A percentile compares a stretch with the other conserved stretches of the same genome.
phyloP scores from a whole-genome alignment of 1,140 invertebrate species.

The Hypsibius dujardini region DNA sequence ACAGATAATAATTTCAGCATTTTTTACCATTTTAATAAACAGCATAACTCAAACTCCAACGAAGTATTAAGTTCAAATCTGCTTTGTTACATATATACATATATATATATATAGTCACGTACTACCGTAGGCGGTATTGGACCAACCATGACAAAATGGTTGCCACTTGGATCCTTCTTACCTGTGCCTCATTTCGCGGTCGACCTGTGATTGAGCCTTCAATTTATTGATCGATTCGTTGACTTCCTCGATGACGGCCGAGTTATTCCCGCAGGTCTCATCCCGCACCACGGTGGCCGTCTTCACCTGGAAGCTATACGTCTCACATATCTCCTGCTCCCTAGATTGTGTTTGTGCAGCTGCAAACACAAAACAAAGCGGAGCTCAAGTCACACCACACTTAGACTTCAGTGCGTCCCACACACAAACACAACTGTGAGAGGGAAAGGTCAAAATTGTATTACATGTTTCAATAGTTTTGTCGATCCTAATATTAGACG shows the following conservation, averaged over 20 bases:
- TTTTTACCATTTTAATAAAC: no score
- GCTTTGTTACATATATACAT: no score
- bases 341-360: neutral
- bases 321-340: slow-evolving; percentile 10
- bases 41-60: no score
- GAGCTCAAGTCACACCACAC: neutral
- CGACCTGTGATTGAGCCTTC: slow-evolving; percentile 12
- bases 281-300: neutral
- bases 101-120: no score
- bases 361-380: neutral
- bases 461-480: slow-evolving; percentile 7
- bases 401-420: neutral
- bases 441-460: neutral
- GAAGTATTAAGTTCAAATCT: no score
- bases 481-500: slow-evolving; percentile 2
- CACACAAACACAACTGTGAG: neutral
- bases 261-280: slow-evolving; percentile 11
- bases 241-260: slow-evolving; percentile 8
- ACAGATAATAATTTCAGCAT: no score
- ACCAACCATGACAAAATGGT: no score
- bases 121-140: no score
- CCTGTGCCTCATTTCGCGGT: slow-evolving; percentile 9
- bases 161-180: no score
- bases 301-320: neutral
- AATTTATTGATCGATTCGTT: slow-evolving; percentile 10